phyloP scores from a whole-genome alignment of 2,888 invertebrate species.

The Drosophila ustulata region DNA sequence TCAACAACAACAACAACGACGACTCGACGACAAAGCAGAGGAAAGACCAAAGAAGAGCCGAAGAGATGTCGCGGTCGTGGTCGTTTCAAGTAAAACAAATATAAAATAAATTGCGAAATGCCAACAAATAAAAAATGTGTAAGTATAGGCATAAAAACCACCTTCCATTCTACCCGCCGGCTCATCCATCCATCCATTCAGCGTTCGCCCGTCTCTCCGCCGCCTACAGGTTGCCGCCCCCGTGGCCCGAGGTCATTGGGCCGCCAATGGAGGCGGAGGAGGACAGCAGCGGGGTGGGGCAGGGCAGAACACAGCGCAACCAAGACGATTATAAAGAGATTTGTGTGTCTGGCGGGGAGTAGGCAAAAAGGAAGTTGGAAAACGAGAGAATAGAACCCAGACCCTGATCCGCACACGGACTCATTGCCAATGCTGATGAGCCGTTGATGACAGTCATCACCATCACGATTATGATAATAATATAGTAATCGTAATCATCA shows the following conservation, averaged over 20 bases:
- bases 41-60: conserved; percentile 22
- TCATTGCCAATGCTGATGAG: conserved; percentile 50
- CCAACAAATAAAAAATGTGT: conserved; percentile 68
- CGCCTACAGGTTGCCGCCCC: conserved; percentile 40
- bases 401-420: background rate
- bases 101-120: conserved; percentile 76
- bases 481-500: conserved; percentile 63
- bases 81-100: conserved; percentile 58
- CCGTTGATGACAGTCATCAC: conserved; percentile 74
- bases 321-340: conserved; percentile 73
- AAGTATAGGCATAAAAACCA: conserved; percentile 54
- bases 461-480: conserved; percentile 74
- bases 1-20: conserved; percentile 18
- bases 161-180: conserved; percentile 9
- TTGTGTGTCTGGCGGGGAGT: conserved; percentile 56
- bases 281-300: background rate
- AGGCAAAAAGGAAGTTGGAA: background rate
- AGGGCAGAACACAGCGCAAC: conserved; percentile 11
- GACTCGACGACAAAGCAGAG: background rate
- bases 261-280: conserved; percentile 4
- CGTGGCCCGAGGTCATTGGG: conserved; percentile 44
- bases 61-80: conserved; percentile 36
- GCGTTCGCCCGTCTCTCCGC: conserved; percentile 7
- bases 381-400: background rate
- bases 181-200: background rate